Base-by-base conservation (phyloP, 2,113 vertebrate genomes). In the Tetrao urogallus region DNA sequence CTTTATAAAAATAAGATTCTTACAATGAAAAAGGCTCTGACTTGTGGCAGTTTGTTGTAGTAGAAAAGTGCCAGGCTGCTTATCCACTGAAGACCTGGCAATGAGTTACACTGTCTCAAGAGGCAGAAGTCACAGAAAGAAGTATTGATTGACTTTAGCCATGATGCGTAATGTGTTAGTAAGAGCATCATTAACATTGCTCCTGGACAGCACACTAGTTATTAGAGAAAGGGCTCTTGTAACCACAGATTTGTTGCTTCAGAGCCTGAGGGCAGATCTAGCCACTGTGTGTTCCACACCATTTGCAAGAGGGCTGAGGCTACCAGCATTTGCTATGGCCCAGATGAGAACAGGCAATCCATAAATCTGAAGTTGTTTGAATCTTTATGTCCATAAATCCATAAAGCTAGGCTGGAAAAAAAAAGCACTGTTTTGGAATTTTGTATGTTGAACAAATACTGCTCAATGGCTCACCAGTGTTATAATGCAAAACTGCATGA, bases 91-190 rank as follows among this genome's bases (percentile, higher is more conserved):
- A 89, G 58, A 57, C 30, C 48, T 64, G 30, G 36, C 34, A 30
- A 3, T 67, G 76, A 94, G 72, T 91, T 88, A 83, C n/a, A 19
- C 10, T 30, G 19, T 57, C 72, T 61, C 52, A n/a, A 24, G 24
- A 36, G 38, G 56, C 76, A 92, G 27, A 70, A 89, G 70, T 64
- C 48, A 80, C 64, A 58, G 57, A 15, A 82, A 86, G 7, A 6
- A 56, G 10, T 71, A 91, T 90, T 86, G 94, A 83, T 18, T 88
- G 64, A n/a, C 65, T 84, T 61, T 25, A 75, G 40, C 42, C 27
- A 32, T 4, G 10, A 61, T 91, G 82, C 24, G n/a, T 65, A 72
- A 91, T 40, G 57, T 63, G 86, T 86, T 72, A 75, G 13, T 8
- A 57, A 36, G 47, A 54, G 43, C 4, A 7, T 34, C 24, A 30